These are phyloP conservation scores for Drosophila teissieri DNA, from an alignment of 1,140 invertebrate genomes.

Conservation along the genomic window DNA sequence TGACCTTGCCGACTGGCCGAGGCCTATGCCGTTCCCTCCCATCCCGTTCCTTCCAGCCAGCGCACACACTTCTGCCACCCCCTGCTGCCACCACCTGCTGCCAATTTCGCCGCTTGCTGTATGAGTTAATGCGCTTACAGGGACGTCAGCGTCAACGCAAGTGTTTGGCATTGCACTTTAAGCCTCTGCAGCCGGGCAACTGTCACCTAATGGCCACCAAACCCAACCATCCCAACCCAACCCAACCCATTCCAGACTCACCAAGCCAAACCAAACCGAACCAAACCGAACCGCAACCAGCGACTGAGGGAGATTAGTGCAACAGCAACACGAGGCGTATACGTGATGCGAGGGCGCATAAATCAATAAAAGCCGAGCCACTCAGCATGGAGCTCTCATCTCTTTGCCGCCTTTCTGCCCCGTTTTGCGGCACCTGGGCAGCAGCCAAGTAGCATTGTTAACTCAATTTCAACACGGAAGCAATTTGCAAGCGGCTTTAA, in stretches of 20 bases:
- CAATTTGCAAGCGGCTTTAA: conserved; percentile 57
- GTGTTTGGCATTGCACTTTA: conserved; percentile 77
- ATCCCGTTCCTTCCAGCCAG: too few relatives aligned
- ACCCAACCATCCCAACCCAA: neutral
- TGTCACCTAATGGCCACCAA: conserved; percentile 67
- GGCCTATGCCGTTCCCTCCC: neutral
- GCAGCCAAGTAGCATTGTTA: conserved; percentile 55
- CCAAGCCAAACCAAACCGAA: neutral
- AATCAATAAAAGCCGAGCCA: conserved; percentile 57
- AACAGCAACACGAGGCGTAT: conserved; percentile 38
- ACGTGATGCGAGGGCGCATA: conserved; percentile 59
- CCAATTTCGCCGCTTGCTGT: conserved; percentile 22
- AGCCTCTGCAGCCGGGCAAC: conserved; percentile 62
- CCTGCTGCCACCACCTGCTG: neutral
- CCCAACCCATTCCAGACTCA: too few relatives aligned
- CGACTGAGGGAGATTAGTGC: conserved; percentile 49
- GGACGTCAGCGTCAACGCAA: conserved; percentile 57
- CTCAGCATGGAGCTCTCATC: conserved; percentile 1
- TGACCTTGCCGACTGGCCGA: conserved; percentile 35
- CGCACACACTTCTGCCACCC: neutral
- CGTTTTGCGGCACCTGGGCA: conserved; percentile 8
- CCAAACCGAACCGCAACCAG: conserved; percentile 4
- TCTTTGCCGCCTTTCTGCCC: neutral
- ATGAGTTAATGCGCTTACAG: conserved; percentile 74
- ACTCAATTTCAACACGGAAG: conserved; percentile 79